phyloP scores from a whole-genome alignment of 2,797 vertebrate species.

The Trematomus bernacchii region DNA sequence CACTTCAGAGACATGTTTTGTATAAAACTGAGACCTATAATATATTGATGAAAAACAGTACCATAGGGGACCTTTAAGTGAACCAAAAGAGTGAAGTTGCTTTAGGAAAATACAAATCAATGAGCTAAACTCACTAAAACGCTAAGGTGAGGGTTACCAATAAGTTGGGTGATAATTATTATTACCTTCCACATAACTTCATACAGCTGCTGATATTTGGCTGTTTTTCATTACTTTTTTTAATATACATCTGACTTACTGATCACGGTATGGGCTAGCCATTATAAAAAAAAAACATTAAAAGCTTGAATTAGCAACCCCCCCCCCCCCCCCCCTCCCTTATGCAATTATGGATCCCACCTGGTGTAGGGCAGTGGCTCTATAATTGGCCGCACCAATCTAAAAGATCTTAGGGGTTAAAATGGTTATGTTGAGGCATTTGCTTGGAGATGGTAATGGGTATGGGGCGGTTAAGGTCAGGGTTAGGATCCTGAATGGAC shows the following conservation, averaged over 20 bases:
- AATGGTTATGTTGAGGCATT: slow-evolving; percentile 56
- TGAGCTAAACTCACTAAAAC: background rate
- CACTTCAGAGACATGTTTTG: no score
- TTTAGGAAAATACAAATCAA: no score
- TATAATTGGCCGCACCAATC: slow-evolving; percentile 54
- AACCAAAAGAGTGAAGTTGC: background rate
- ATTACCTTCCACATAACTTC: background rate
- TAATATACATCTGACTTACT: slow-evolving; percentile 20
- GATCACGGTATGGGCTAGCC: slow-evolving; percentile 8
- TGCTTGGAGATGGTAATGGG: slow-evolving; percentile 60
- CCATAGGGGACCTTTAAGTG: background rate
- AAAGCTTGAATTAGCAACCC: slow-evolving; percentile 41
- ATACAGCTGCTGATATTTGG: slow-evolving; percentile 5
- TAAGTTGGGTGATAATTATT: background rate
- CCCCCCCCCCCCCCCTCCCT: slow-evolving; percentile 18
- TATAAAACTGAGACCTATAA: no score
- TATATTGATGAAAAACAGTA: no score
- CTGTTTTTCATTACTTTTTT: background rate
- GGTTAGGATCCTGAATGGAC: slow-evolving; percentile 52
- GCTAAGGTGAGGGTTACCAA: background rate
- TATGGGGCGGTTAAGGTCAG: slow-evolving; percentile 60
- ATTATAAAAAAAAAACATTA: slow-evolving; percentile 21
- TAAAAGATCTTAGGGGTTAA: slow-evolving; percentile 42
- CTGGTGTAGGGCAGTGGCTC: slow-evolving; percentile 26
- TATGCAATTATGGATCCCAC: slow-evolving; percentile 40